Conservation (phyloP, 1,140 invertebrate species). For the Trichoplusia ni region DNA sequence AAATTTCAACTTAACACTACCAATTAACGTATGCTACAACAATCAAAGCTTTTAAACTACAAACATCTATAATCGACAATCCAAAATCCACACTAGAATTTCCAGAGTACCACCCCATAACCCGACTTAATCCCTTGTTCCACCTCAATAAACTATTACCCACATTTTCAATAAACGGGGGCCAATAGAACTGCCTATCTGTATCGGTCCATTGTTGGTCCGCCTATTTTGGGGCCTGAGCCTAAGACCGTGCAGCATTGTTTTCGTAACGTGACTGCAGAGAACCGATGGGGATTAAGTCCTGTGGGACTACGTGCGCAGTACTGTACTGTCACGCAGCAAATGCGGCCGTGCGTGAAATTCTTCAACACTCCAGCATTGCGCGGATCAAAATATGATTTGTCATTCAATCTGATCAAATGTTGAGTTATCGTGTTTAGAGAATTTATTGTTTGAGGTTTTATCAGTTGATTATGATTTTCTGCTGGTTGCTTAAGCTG, state of each 20-base stretch:
- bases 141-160: neutral
- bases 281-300: constrained; percentile 31
- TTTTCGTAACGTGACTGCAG: constrained; percentile 33
- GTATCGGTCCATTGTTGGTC: neutral
- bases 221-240: constrained; percentile 10
- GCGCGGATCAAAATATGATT: constrained; percentile 3
- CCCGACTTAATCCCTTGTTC: no score
- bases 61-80: no score
- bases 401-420: neutral
- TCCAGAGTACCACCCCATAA: no score
- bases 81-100: no score
- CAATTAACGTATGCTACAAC: no score
- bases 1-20: no score
- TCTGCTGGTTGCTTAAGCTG: no score
- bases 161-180: neutral
- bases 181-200: neutral
- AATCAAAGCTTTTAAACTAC: no score
- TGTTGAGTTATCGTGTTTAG: neutral
- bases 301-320: neutral
- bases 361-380: neutral
- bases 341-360: constrained; percentile 10
- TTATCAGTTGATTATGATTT: no score
- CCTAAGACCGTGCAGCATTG: constrained; percentile 28
- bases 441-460: neutral
- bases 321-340: neutral